Percentiles rank a stretch among this genome's conserved stretches.
These are phyloP conservation scores for Phengaris alcon DNA, from an alignment of 2,888 invertebrate genomes.

Conservation along the genomic window DNA sequence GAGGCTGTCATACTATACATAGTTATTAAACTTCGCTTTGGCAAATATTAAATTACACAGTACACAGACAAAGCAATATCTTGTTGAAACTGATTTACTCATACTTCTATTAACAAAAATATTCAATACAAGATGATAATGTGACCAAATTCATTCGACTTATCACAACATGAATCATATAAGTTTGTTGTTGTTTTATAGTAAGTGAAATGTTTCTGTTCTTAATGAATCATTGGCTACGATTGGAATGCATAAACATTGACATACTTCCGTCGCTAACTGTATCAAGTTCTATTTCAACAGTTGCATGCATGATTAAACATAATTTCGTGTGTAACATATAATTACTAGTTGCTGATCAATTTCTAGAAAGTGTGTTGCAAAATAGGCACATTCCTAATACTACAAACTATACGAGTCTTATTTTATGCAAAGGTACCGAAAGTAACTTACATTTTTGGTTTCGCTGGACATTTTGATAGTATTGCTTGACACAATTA, in stretches of 20 bases:
- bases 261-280: constrained; percentile 60
- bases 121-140: background rate
- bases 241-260: constrained; percentile 50
- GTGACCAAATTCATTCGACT: background rate
- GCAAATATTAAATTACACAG: too few relatives aligned
- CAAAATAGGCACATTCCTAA: background rate
- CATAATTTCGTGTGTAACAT: constrained; percentile 37
- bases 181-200: constrained; percentile 6
- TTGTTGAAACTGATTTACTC: background rate
- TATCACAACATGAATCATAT: background rate
- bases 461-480: constrained; percentile 80
- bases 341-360: constrained; percentile 30
- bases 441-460: constrained; percentile 76
- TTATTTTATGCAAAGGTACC: background rate
- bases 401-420: background rate
- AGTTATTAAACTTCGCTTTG: background rate
- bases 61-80: too few relatives aligned
- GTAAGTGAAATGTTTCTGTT: constrained; percentile 19
- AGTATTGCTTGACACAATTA: constrained; percentile 7
- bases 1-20: background rate
- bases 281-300: constrained; percentile 52
- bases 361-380: constrained; percentile 7
- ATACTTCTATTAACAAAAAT: background rate
- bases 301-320: constrained; percentile 40
- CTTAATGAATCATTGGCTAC: constrained; percentile 46